Percentiles rank a stretch among this genome's conserved stretches.
These are phyloP conservation scores for Metellina segmentata DNA, from an alignment of 2,888 invertebrate genomes.

Conservation along the genomic window DNA sequence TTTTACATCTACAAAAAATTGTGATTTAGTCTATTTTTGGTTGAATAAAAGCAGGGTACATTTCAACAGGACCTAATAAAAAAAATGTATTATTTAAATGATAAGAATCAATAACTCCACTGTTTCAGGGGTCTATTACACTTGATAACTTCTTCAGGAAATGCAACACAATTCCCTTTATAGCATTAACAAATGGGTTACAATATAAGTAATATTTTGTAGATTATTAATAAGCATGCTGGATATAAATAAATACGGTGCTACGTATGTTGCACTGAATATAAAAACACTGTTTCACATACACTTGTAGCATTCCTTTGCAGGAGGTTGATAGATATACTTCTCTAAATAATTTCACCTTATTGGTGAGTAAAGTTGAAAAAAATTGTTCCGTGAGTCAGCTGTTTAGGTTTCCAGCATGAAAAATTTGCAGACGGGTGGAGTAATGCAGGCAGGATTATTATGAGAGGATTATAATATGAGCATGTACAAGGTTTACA, in stretches of 20 bases:
- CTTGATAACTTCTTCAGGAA: too few relatives aligned
- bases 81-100: too few relatives aligned
- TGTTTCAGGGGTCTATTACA: too few relatives aligned
- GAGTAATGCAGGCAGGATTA: conserved; percentile 25
- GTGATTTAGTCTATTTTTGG: too few relatives aligned
- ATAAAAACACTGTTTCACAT: background rate
- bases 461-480: conserved; percentile 31
- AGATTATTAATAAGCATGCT: background rate
- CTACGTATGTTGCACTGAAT: background rate
- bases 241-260: background rate
- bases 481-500: conserved; percentile 58
- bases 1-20: too few relatives aligned
- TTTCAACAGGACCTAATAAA: too few relatives aligned
- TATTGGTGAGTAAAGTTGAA: background rate
- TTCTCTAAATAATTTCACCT: background rate
- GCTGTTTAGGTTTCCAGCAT: background rate
- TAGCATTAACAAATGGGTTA: background rate
- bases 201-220: background rate
- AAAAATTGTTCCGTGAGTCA: background rate
- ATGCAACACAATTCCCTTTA: background rate
- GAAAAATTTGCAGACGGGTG: conserved; percentile 34
- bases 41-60: too few relatives aligned
- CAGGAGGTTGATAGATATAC: too few relatives aligned
- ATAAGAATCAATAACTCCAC: too few relatives aligned
- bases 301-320: background rate